These are phyloP conservation scores for Morelia viridis DNA, from an alignment of 2,797 vertebrate genomes.

Conservation along the genomic window DNA sequence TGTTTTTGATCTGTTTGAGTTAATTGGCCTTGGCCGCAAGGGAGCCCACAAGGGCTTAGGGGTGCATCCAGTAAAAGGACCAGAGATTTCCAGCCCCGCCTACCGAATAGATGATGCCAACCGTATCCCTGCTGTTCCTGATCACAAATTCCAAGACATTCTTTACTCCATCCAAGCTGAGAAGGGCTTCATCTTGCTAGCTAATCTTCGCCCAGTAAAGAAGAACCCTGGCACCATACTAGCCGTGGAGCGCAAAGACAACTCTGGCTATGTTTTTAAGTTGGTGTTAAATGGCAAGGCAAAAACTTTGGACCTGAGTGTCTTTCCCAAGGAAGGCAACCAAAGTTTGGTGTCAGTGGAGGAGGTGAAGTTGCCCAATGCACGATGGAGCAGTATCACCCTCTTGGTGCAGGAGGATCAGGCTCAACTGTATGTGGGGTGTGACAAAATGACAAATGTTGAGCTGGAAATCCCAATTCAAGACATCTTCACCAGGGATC, in stretches of 20 bases:
- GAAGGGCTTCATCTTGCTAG: conserved; percentile 91
- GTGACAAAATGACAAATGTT: conserved; percentile 87
- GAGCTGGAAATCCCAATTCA: conserved; percentile 92
- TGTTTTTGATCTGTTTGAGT: conserved; percentile 92
- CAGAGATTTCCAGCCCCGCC: conserved; percentile 89
- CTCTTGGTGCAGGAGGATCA: conserved; percentile 94
- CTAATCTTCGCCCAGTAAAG: conserved; percentile 89
- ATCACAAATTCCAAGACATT: conserved; percentile 91
- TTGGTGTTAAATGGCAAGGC: conserved; percentile 92
- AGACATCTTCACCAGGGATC: conserved; percentile 83
- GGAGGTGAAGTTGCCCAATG: conserved; percentile 85
- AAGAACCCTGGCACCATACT: conserved; percentile 86
- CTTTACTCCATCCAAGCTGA: conserved; percentile 89
- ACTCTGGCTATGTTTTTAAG: conserved; percentile 88
- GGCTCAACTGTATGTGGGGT: conserved; percentile 91
- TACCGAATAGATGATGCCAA: conserved; percentile 91
- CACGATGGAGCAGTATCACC: conserved; percentile 95
- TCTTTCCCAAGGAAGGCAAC: conserved; percentile 77
- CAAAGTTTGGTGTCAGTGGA: conserved; percentile 90
- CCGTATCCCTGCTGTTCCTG: conserved; percentile 87
- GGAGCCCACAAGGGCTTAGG: conserved; percentile 82
- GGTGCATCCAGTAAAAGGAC: conserved; percentile 88
- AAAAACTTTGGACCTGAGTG: conserved; percentile 89
- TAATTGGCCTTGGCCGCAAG: conserved; percentile 78
- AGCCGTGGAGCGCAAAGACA: conserved; percentile 86